phyloP scores from a whole-genome alignment of 2,797 vertebrate species.

The Acridotheres tristis region DNA sequence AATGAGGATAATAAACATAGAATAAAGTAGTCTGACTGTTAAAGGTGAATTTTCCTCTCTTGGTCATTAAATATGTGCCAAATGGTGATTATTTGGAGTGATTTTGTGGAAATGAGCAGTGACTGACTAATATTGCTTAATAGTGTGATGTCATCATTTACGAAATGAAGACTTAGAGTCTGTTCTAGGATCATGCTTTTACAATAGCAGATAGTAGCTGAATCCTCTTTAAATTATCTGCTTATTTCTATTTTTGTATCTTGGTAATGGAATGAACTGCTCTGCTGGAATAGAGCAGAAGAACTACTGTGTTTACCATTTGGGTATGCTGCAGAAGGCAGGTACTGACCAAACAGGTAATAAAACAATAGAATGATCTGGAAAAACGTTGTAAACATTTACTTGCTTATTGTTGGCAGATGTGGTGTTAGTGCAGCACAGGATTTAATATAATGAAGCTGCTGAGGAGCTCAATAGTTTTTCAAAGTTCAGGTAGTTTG shows the following conservation, averaged over 20 bases:
- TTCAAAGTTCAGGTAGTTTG: neutral
- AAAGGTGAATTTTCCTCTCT: neutral
- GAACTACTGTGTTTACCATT: conserved; percentile 22
- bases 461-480: neutral
- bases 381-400: neutral
- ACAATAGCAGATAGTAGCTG: conserved; percentile 61
- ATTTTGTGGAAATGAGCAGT: neutral
- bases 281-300: conserved; percentile 39
- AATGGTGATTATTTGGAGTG: neutral
- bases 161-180: conserved; percentile 47
- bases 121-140: conserved; percentile 1
- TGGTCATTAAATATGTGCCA: neutral
- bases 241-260: conserved; percentile 78
- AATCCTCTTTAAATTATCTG: conserved; percentile 80
- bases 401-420: neutral
- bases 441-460: neutral
- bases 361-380: neutral
- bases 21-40: neutral
- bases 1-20: neutral
- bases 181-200: conserved; percentile 68
- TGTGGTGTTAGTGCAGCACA: neutral
- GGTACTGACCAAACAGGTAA: conserved; percentile 45
- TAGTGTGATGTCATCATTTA: conserved; percentile 44
- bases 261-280: conserved; percentile 73
- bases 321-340: conserved; percentile 36